Evolutionary conservation across 2,888 invertebrate species (phyloP), one percentile per base, ranked within the genome.

Genomic region (Fabriciana adippe): DNA sequence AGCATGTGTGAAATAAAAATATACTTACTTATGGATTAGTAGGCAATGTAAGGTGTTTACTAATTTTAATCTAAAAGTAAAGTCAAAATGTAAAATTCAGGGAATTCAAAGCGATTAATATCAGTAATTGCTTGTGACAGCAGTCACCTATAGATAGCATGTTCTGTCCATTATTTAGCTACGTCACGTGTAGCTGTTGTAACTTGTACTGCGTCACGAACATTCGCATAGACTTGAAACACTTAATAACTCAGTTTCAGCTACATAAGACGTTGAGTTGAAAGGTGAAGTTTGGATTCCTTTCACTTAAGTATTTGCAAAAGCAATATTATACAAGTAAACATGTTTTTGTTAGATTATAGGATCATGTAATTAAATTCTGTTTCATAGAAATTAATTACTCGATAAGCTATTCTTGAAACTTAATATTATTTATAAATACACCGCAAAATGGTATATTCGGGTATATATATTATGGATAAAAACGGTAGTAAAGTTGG

Each of bases 101-200:
- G 15, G 59, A 48, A 48, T 48, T 59, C 53, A 35, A 65, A 54
- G 54, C 65, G 31, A 65, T 65, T 65, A 59, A 65, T 65, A 65
- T 59, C 57, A 31, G 47, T 53, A 59, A 59, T 57, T 57, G 65
- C 48, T 65, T 31, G 54, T 65, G 65, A 65, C 65, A 65, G 65
- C 65, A 59, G 59, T 59, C 53, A 47, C 67, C 60, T 64, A 69
- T 69, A 51, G 64, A 67, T 60, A 55, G 65, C 57, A 63, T 47
- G 64, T 63, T 73, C 63, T 67, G 66, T 70, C 71, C 72, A 68
- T 72, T 67, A 70, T 66, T 70, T 66, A 65, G 65, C 66, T 60
- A 55, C 56, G 59, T 59, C 59, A 59, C 59, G 59, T 59, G 59
- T 59, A 59, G 26, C 26, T 59, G 48, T 47, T 31, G 59, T 31